Conservation (phyloP, 2,113 vertebrate genomes). For the Arenaria interpres region DNA sequence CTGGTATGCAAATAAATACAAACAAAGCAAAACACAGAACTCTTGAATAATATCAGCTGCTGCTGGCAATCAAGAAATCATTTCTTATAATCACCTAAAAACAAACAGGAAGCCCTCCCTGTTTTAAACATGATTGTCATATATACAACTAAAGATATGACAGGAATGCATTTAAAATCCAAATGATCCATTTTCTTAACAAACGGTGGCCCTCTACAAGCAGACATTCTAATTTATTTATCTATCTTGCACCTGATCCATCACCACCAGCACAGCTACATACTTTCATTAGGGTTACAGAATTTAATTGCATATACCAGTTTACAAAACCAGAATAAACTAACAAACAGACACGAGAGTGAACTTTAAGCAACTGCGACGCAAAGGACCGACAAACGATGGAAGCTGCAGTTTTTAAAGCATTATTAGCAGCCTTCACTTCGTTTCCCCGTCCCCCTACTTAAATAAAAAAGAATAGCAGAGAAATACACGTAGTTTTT, state of each 20-base stretch:
- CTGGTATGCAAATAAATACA: slow-evolving; percentile 76
- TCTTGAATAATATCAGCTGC: slow-evolving; percentile 70
- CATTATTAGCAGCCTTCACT: neutral
- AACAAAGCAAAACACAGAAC: slow-evolving; percentile 63
- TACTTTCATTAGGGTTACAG: slow-evolving; percentile 30
- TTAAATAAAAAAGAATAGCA: neutral
- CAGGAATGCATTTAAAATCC: slow-evolving; percentile 24
- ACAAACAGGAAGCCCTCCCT: neutral
- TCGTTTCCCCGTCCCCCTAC: neutral
- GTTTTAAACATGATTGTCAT: neutral
- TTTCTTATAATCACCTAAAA: slow-evolving; percentile 36
- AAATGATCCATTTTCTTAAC: neutral
- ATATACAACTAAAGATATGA: neutral
- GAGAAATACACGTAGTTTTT: neutral
- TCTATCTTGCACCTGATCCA: slow-evolving; percentile 31
- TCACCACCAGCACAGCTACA: slow-evolving; percentile 30
- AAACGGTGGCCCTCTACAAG: neutral
- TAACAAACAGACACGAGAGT: neutral
- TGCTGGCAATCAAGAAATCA: slow-evolving; percentile 54
- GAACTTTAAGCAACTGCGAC: neutral
- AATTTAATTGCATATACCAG: slow-evolving; percentile 64
- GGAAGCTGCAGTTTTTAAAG: slow-evolving; percentile 26
- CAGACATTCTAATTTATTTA: slow-evolving; percentile 48
- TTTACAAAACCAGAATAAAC: slow-evolving; percentile 54
- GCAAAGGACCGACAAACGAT: neutral